phyloP scores from a whole-genome alignment of 1,140 invertebrate genomes.

The Temnothorax curvispinosus region DNA sequence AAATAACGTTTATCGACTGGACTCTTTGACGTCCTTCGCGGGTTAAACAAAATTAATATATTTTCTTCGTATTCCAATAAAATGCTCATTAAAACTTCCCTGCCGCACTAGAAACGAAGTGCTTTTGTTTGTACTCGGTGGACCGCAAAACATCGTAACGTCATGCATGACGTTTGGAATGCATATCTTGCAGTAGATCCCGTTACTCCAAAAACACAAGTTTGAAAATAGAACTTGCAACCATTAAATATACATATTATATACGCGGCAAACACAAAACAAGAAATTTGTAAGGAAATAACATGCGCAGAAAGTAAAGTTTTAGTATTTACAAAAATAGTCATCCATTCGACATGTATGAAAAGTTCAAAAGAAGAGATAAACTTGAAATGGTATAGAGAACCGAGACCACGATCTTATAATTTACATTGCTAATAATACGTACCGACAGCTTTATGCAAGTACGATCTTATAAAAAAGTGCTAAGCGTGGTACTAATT shows the following conservation, averaged over 20 bases:
- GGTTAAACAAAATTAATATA: constrained; percentile 1
- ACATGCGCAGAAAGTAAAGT: neutral
- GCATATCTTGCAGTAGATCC: neutral
- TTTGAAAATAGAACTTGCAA: neutral
- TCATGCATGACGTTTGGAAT: neutral
- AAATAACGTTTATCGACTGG: neutral
- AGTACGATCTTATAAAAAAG: neutral
- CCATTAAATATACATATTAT: neutral
- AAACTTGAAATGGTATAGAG: neutral
- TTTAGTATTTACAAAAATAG: neutral
- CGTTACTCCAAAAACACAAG: constrained; percentile 12
- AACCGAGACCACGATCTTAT: neutral
- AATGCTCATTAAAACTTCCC: constrained; percentile 40
- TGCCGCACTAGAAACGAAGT: neutral
- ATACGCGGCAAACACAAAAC: neutral
- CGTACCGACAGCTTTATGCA: neutral
- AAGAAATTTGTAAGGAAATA: neutral
- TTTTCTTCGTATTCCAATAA: neutral
- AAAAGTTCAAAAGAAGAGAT: neutral
- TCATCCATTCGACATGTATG: neutral
- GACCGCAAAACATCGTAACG: neutral
- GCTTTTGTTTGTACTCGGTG: constrained; percentile 12
- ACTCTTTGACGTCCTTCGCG: neutral
- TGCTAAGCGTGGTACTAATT: neutral
- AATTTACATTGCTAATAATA: neutral